phyloP scores from a whole-genome alignment of 2,888 invertebrate species.

The Ormyrus pomaceus region DNA sequence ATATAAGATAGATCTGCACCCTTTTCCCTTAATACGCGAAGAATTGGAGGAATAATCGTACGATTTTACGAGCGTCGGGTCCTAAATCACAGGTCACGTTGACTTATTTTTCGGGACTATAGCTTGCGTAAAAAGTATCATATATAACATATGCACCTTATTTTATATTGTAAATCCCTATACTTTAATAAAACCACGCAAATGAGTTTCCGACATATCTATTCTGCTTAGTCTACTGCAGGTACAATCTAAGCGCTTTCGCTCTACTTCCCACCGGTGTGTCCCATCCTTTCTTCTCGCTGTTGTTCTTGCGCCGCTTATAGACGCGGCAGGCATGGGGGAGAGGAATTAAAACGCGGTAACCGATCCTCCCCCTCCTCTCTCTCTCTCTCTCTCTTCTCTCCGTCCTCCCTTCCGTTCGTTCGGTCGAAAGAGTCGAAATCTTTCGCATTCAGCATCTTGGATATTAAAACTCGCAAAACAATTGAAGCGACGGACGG shows the following conservation, averaged over 20 bases:
- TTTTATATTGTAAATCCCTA: no score
- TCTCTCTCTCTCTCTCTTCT: not conserved
- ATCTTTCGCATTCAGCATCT: constrained; percentile 10
- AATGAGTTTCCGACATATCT: no score
- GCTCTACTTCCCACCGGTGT: not conserved
- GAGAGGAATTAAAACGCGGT: constrained; percentile 23
- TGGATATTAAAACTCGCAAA: constrained; percentile 45
- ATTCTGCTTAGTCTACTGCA: not conserved
- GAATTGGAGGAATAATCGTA: no score
- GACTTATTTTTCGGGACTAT: no score
- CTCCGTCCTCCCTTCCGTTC: no score
- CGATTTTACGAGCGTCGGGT: no score
- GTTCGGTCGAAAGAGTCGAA: no score
- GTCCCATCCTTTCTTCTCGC: not conserved
- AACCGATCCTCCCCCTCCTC: constrained; percentile 10
- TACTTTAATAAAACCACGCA: no score
- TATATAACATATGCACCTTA: not conserved
- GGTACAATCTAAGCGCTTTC: not conserved
- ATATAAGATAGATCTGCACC: not conserved
- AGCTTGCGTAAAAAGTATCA: not conserved
- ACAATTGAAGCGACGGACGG: constrained; percentile 17
- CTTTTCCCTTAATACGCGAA: no score
- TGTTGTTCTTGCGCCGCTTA: not conserved
- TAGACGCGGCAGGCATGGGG: not conserved
- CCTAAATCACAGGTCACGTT: no score